Conservation (phyloP, 2,797 vertebrate species). For the Fratercula arctica region DNA sequence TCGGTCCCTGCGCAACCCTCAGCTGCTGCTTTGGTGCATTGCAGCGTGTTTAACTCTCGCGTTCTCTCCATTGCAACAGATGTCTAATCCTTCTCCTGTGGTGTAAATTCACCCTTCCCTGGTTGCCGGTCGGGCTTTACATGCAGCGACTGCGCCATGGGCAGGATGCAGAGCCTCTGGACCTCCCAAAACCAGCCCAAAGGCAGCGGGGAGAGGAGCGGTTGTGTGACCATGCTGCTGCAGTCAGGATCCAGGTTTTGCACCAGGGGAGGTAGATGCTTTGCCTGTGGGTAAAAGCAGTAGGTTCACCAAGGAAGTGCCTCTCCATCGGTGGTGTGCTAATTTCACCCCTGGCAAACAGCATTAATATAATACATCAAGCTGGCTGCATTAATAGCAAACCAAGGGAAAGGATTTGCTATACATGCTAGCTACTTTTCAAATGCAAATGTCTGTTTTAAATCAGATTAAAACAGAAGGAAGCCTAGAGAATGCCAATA, state of each 20-base stretch:
- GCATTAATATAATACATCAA: constrained; percentile 50
- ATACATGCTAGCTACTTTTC: constrained; percentile 57
- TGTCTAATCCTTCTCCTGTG: not conserved
- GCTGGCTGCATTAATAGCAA: constrained; percentile 24
- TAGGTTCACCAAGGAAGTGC: constrained; percentile 3
- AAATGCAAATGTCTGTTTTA: constrained; percentile 61
- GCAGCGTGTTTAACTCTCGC: accelerated
- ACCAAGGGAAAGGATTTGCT: constrained; percentile 49
- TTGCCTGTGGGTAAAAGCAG: constrained; percentile 1
- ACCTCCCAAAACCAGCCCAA: not conserved
- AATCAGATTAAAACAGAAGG: constrained; percentile 66
- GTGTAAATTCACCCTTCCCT: not conserved
- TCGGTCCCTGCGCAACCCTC: not conserved
- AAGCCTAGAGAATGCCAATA: constrained; percentile 52
- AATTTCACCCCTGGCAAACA: constrained; percentile 49
- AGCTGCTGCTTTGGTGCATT: not conserved
- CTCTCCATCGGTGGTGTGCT: constrained; percentile 42
- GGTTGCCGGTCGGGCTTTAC: not conserved
- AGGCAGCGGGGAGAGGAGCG: not conserved
- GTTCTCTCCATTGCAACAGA: not conserved
- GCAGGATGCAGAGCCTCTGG: not conserved
- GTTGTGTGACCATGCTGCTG: not conserved
- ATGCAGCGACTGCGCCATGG: accelerated
- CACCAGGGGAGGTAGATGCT: not conserved
- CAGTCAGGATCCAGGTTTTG: not conserved